phyloP scores from a whole-genome alignment of 2,113 vertebrate species.

The Toxostoma redivivum region DNA sequence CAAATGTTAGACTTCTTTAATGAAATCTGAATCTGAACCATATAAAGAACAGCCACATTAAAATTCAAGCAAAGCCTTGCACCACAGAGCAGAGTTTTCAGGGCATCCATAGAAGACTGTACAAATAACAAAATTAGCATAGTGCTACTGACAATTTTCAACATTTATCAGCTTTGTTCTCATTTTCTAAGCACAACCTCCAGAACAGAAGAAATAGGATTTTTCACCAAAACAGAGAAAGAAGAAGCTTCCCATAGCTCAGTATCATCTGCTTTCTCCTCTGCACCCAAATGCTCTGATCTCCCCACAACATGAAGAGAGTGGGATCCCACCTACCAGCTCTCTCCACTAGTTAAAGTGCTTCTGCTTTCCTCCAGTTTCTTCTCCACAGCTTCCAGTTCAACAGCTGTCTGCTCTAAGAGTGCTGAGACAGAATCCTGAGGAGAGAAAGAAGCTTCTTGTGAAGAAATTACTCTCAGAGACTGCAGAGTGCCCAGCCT shows the following conservation, averaged over 20 bases:
- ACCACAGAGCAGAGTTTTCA: not conserved
- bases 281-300: not conserved
- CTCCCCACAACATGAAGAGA: not conserved
- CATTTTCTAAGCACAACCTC: not conserved
- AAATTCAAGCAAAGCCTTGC: not conserved
- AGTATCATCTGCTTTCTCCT: not conserved
- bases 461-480: not conserved
- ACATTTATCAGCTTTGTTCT: not conserved
- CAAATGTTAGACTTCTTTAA: not conserved
- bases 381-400: constrained; percentile 75
- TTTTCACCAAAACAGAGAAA: not conserved
- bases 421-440: constrained; percentile 79
- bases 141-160: not conserved
- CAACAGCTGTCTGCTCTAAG: constrained; percentile 77
- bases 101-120: not conserved
- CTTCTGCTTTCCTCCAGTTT: constrained; percentile 63
- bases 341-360: constrained; percentile 64
- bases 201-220: not conserved
- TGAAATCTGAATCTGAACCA: not conserved
- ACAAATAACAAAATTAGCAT: not conserved
- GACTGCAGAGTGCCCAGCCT: not conserved
- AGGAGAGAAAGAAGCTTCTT: not conserved
- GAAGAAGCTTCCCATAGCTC: not conserved
- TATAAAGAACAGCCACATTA: not conserved
- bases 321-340: constrained; percentile 75